phyloP scores from a whole-genome alignment of 2,888 invertebrate species.

The Leucania comma region DNA sequence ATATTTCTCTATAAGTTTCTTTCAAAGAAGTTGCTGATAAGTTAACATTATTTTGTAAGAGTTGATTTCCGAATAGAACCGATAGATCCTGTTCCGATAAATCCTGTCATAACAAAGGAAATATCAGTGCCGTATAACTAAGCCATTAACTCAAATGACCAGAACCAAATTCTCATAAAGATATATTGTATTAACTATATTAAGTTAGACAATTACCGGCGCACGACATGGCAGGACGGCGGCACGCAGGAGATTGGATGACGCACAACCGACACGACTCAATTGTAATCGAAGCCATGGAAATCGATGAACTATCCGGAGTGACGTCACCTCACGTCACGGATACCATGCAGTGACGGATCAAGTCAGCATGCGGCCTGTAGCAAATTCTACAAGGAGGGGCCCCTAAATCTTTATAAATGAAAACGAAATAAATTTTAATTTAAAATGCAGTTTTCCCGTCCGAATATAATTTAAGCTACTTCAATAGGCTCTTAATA shows the following conservation, averaged over 20 bases:
- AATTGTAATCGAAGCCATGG: slow-evolving; percentile 68
- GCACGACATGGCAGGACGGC: slow-evolving; percentile 63
- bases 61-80: neutral
- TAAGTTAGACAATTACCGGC: slow-evolving; percentile 60
- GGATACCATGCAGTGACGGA: slow-evolving; percentile 24
- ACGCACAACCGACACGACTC: slow-evolving; percentile 64
- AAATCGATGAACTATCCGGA: slow-evolving; percentile 68
- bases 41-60: neutral
- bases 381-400: too few species aligned
- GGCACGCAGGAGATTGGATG: slow-evolving; percentile 65
- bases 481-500: too few species aligned
- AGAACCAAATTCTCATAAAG: slow-evolving; percentile 38
- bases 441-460: too few species aligned
- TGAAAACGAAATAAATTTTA: too few species aligned
- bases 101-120: slow-evolving; percentile 10
- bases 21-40: neutral
- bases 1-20: too few species aligned
- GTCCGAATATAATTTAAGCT: too few species aligned
- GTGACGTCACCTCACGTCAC: slow-evolving; percentile 67
- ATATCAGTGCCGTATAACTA: slow-evolving; percentile 20
- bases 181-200: slow-evolving; percentile 48
- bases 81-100: too few species aligned
- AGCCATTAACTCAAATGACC: slow-evolving; percentile 35
- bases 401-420: too few species aligned
- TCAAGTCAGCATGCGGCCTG: too few species aligned